These are phyloP conservation scores for Eudasyphora cyanicolor DNA, from an alignment of 2,888 invertebrate species.

Conservation along the genomic window DNA sequence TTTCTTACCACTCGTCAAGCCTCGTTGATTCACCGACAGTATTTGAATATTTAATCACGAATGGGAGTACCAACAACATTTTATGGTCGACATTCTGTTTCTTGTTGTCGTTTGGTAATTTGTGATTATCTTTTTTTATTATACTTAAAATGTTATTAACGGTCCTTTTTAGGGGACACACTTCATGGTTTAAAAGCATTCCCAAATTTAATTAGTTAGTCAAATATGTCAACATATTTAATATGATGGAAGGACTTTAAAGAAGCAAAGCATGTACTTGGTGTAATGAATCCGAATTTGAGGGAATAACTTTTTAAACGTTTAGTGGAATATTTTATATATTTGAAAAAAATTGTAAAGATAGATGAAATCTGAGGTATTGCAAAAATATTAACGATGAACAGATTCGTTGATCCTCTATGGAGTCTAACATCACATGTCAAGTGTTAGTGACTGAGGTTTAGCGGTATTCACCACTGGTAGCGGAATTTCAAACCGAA, in stretches of 20 bases:
- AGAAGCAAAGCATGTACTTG: neutral
- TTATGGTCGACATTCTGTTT: neutral
- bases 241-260: neutral
- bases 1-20: constrained; percentile 11
- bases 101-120: neutral
- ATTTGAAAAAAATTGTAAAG: no score
- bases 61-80: neutral
- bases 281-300: no score
- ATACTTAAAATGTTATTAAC: constrained; percentile 10
- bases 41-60: constrained; percentile 18
- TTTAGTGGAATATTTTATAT: no score
- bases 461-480: no score
- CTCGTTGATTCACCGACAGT: neutral
- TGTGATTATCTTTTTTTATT: constrained; percentile 7
- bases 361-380: no score
- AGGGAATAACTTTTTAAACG: no score
- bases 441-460: no score
- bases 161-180: neutral
- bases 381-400: no score
- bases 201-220: neutral
- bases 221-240: neutral
- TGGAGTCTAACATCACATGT: no score
- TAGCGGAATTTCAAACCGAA: no score
- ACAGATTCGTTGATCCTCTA: no score
- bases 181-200: neutral